Conservation (phyloP, 1,140 invertebrate species). For the Medauroidea extradentata region DNA sequence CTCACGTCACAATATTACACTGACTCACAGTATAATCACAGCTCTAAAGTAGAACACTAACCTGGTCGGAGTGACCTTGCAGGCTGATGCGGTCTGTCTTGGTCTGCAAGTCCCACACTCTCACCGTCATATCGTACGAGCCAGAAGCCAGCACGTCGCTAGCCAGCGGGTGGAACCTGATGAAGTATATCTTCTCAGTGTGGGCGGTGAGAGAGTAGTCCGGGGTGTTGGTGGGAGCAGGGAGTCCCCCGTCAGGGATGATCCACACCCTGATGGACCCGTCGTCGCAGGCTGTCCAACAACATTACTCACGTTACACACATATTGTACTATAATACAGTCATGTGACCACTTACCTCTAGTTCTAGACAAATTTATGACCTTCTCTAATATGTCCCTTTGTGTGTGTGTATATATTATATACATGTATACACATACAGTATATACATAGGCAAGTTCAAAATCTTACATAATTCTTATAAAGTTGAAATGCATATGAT, state of each 20-base stretch:
- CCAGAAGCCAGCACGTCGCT: slow-evolving; percentile 78
- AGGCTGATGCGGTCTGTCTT: slow-evolving; percentile 52
- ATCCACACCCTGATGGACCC: slow-evolving; percentile 85
- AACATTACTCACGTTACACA: too few species aligned
- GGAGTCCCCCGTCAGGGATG: slow-evolving; percentile 64
- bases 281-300: slow-evolving; percentile 73
- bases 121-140: slow-evolving; percentile 86
- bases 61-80: slow-evolving; percentile 68
- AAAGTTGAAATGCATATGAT: too few species aligned
- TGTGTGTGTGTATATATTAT: too few species aligned
- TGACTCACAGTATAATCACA: too few species aligned
- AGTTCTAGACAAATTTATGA: too few species aligned
- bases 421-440: too few species aligned
- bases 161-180: slow-evolving; percentile 87
- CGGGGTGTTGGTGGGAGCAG: slow-evolving; percentile 64
- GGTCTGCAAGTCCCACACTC: slow-evolving; percentile 69
- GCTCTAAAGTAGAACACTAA: slow-evolving; percentile 10
- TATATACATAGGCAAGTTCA: too few species aligned
- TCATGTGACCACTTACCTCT: too few species aligned
- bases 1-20: not conserved
- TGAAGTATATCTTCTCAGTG: slow-evolving; percentile 85
- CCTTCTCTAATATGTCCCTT: too few species aligned
- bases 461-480: too few species aligned
- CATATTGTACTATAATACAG: too few species aligned
- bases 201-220: slow-evolving; percentile 61